These are phyloP conservation scores for Vollenhovia emeryi DNA, from an alignment of 1,140 invertebrate genomes.

Conservation along the genomic window DNA sequence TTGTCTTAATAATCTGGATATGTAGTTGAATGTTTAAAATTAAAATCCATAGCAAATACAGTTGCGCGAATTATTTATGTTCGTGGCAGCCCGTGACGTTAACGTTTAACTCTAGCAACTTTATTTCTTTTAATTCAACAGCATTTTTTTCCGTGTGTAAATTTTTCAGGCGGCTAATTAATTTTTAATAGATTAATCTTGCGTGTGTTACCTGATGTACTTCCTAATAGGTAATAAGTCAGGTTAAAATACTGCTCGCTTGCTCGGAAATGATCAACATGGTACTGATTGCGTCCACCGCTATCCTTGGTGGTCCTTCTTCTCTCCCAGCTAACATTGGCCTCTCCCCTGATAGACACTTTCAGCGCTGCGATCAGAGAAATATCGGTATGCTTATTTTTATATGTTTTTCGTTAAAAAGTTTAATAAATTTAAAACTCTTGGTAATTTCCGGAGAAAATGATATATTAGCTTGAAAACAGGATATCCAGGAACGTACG, in stretches of 20 bases:
- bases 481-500: not conserved
- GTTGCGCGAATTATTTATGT: too few relatives aligned
- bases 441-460: not conserved
- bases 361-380: conserved; percentile 42
- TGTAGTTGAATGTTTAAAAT: too few relatives aligned
- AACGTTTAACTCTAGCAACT: too few relatives aligned
- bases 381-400: not conserved
- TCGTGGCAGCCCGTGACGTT: too few relatives aligned
- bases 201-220: not conserved
- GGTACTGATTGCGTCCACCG: not conserved
- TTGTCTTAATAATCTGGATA: too few relatives aligned
- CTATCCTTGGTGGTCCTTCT: not conserved
- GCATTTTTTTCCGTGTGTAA: too few relatives aligned
- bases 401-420: not conserved
- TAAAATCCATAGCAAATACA: too few relatives aligned
- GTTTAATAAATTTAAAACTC: not conserved
- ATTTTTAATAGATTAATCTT: not conserved
- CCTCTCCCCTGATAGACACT: conserved; percentile 32
- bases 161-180: not conserved
- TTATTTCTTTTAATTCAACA: too few relatives aligned
- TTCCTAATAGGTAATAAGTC: conserved; percentile 22
- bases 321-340: conserved; percentile 58
- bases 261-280: conserved; percentile 36
- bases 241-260: conserved; percentile 62
- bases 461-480: not conserved